Evolutionary conservation across 2,888 invertebrate species (phyloP), one percentile per base, ranked within the genome.

Genomic region (Morpho achilles): DNA sequence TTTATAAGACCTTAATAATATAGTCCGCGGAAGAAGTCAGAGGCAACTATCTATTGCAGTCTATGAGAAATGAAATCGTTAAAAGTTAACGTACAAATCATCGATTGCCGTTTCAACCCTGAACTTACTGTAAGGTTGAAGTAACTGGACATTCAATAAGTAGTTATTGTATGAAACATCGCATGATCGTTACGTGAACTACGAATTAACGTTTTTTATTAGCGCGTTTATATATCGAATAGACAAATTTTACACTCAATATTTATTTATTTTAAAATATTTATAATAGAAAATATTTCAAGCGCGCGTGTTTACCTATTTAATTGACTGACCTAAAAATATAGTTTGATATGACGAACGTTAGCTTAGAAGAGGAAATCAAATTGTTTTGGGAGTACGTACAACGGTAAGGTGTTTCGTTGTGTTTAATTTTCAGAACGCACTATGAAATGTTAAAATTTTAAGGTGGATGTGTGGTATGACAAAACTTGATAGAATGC

Each of bases 381-480:
- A 75, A 77, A 60, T 63, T 87, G 63, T 89, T 90, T 70, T 89
- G 90, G 89, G 89, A 90, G 70, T 90, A 89, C 63, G 81, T 90
- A 1, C 89, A 88, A 72, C 79, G 85, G 89, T 88, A 69, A 85
- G 85, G 50, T 43, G 9, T 49, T 52, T 58, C 59, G 52, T 66
- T 39, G 58, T 59, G 64, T 47, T 9, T 0, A 3, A 40, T 39
- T 50, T 50, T 10, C 50, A 40, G 10, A 48, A 48, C 32, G 46
- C 46, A 48, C 32, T 48, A 32, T 32, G n/a, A n/a, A n/a, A n/a
- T n/a, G n/a, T n/a, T n/a, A n/a, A n/a, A n/a, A n/a, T n/a, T n/a
- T n/a, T n/a, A n/a, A n/a, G n/a, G n/a, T n/a, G n/a, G n/a, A n/a
- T n/a, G n/a, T n/a, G n/a, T n/a, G n/a, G n/a, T n/a, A n/a, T n/a